These are phyloP conservation scores for Drosophila multiciliata DNA, from an alignment of 2,888 invertebrate genomes.

Conservation along the genomic window DNA sequence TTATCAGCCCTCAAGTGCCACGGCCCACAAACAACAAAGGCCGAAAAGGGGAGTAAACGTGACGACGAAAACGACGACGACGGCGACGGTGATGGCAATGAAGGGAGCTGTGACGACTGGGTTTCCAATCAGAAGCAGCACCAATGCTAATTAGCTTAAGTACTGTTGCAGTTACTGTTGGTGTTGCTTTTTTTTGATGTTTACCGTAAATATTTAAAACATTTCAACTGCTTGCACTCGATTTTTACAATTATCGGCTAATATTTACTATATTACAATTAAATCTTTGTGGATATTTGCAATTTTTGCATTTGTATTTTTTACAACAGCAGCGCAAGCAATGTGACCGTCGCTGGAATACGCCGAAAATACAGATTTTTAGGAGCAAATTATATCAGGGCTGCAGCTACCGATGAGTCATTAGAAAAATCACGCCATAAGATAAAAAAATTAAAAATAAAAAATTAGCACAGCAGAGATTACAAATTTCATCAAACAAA, in stretches of 20 bases:
- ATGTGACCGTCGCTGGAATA: constrained; percentile 30
- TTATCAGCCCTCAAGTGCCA: constrained; percentile 56
- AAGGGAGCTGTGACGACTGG: constrained; percentile 21
- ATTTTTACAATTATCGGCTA: constrained; percentile 35
- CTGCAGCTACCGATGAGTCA: constrained; percentile 5
- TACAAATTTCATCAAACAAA: background rate
- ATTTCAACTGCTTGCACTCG: constrained; percentile 44
- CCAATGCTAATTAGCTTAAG: constrained; percentile 55
- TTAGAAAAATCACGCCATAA: background rate
- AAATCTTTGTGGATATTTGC: constrained; percentile 59
- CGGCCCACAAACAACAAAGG: constrained; percentile 62
- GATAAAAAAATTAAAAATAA: background rate
- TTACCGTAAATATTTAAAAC: constrained; percentile 66
- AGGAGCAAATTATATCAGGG: constrained; percentile 28
- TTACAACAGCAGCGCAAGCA: constrained; percentile 56
- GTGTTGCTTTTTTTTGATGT: constrained; percentile 2
- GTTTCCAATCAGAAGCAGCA: constrained; percentile 53
- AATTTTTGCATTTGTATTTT: constrained; percentile 66
- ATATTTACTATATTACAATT: constrained; percentile 37
- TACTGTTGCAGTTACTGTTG: constrained; percentile 1
- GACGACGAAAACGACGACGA: constrained; percentile 49
- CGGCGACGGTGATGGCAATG: constrained; percentile 40
- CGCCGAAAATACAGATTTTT: constrained; percentile 7
- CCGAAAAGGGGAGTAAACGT: constrained; percentile 73
- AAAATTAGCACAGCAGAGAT: too few species aligned